A percentile compares a stretch with the other conserved stretches of the same genome.
These are phyloP conservation scores for Lutjanus erythropterus DNA, from an alignment of 2,113 vertebrate genomes.

Conservation along the genomic window DNA sequence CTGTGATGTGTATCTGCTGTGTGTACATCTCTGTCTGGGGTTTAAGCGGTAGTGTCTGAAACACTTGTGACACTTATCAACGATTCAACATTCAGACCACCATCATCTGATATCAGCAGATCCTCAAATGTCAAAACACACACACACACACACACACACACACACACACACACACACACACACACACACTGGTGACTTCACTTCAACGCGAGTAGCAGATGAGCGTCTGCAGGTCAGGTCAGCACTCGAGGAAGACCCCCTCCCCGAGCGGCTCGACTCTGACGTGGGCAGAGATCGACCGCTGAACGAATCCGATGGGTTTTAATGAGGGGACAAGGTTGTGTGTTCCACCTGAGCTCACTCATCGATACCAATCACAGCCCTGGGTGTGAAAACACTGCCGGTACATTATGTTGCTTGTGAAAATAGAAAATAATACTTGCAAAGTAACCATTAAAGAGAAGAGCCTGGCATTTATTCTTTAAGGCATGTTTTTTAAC, in stretches of 20 bases:
- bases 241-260: not conserved
- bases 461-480: constrained; percentile 6
- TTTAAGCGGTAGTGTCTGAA: constrained; percentile 1
- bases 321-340: constrained; percentile 60
- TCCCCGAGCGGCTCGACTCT: not conserved
- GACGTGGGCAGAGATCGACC: constrained; percentile 33
- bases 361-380: constrained; percentile 59
- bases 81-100: constrained; percentile 22
- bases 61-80: constrained; percentile 29
- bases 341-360: constrained; percentile 67
- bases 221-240: constrained; percentile 7
- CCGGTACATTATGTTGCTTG: not conserved
- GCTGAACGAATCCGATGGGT: constrained; percentile 38
- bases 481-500: not conserved
- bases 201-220: not conserved
- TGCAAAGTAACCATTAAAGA: constrained; percentile 11
- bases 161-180: not conserved
- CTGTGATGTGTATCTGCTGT: constrained; percentile 18
- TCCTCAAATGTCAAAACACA: constrained; percentile 44
- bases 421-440: constrained; percentile 24
- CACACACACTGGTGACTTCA: not conserved
- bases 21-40: constrained; percentile 36
- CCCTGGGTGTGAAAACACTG: constrained; percentile 11
- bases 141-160: constrained; percentile 11
- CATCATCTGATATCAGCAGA: constrained; percentile 25